Percentiles rank a stretch among this genome's conserved stretches.
phyloP scores from a whole-genome alignment of 64 coral and sea anemone genomes.

The Dendrophyllia cribrosa region DNA sequence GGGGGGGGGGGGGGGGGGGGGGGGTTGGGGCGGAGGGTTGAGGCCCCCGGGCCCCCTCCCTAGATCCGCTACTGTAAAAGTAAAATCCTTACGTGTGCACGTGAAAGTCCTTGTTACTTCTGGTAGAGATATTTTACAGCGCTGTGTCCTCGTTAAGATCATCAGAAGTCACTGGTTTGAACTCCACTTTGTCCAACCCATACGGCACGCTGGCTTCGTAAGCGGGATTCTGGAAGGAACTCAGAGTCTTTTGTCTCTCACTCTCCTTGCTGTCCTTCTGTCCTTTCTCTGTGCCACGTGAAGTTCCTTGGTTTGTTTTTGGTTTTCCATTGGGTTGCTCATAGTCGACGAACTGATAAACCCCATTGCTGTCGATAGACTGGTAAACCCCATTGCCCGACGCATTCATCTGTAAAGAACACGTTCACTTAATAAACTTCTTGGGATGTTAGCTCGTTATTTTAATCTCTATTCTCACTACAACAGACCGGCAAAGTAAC shows the following conservation, averaged over 20 bases:
- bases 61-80: no score
- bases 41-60: no score
- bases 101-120: not conserved
- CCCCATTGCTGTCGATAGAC: not conserved
- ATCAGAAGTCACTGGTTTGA: not conserved
- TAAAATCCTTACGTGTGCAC: not conserved
- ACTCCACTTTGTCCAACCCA: not conserved
- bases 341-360: not conserved
- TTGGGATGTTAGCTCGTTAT: no score
- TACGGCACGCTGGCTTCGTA: not conserved
- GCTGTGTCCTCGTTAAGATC: not conserved
- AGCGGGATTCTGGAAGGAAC: constrained; percentile 9
- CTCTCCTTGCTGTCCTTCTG: not conserved
- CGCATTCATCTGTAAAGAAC: not conserved
- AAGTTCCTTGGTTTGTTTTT: not conserved
- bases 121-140: not conserved
- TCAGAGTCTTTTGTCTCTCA: not conserved
- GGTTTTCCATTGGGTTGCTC: not conserved
- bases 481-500: no score
- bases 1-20: no score
- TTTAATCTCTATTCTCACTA: no score
- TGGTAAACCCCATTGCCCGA: not conserved
- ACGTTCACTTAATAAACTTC: not conserved
- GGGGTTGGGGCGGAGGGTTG: no score
- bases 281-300: not conserved